A percentile compares a stretch with the other conserved stretches of the same genome.
phyloP scores from a whole-genome alignment of 2,797 vertebrate genomes.

The Xenopus petersii region DNA sequence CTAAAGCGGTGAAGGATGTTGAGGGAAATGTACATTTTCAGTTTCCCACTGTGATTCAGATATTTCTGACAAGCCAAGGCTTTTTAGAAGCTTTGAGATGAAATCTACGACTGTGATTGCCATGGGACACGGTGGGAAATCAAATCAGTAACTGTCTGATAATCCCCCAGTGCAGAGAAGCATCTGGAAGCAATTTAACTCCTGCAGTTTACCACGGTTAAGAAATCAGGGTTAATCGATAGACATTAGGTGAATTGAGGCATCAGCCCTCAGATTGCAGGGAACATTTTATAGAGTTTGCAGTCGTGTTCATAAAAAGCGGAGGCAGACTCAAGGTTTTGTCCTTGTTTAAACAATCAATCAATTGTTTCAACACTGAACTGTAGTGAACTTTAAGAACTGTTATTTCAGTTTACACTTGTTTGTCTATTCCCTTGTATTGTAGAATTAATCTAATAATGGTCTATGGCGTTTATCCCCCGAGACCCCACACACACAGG shows the following conservation, averaged over 20 bases:
- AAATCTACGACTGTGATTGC: conserved; percentile 30
- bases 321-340: not conserved
- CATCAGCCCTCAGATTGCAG: not conserved
- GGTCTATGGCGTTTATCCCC: no score
- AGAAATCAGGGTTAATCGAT: conserved; percentile 10
- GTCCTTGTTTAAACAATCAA: not conserved
- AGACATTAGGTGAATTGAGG: conserved; percentile 1
- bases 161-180: conserved; percentile 13
- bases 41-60: conserved; percentile 34
- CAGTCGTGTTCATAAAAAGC: not conserved
- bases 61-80: conserved; percentile 24
- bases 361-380: no score
- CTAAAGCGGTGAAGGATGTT: conserved; percentile 24
- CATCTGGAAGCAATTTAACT: conserved; percentile 27
- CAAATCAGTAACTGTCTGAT: conserved; percentile 36
- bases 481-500: no score
- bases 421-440: no score
- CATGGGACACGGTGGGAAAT: conserved; percentile 32
- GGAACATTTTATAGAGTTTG: not conserved
- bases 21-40: conserved; percentile 32
- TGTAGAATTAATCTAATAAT: no score
- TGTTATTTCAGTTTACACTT: no score
- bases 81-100: conserved; percentile 39
- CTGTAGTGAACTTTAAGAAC: no score
- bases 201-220: conserved; percentile 1